Evolutionary conservation across 1,140 invertebrate species (phyloP).

Genomic region (Pachyrhynchus sulphureomaculatus): DNA sequence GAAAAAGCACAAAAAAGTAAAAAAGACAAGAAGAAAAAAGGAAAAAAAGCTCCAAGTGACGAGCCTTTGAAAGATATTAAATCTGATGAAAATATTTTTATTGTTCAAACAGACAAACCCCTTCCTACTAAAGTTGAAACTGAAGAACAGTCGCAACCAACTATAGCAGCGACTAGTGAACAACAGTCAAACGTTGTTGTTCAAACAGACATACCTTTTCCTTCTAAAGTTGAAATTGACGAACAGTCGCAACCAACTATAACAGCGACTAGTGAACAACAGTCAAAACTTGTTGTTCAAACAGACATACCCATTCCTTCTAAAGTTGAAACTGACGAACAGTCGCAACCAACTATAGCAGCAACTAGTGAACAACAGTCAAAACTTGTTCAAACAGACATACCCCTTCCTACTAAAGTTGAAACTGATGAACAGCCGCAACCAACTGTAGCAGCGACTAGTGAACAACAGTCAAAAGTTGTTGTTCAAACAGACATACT

Average conservation of each 20-base stretch:
- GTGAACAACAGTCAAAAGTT: background rate
- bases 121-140: slow-evolving; percentile 14
- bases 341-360: too few relatives aligned
- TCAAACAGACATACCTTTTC: too few relatives aligned
- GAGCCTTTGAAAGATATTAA: slow-evolving; percentile 23
- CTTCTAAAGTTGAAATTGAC: too few relatives aligned
- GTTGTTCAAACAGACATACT: too few relatives aligned
- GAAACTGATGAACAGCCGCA: background rate
- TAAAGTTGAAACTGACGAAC: too few relatives aligned
- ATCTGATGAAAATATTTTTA: slow-evolving; percentile 34
- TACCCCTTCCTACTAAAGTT: slow-evolving; percentile 15
- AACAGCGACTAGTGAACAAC: too few relatives aligned
- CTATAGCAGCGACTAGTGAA: background rate
- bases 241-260: too few relatives aligned
- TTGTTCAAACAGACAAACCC: slow-evolving; percentile 26
- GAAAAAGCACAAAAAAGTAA: slow-evolving; percentile 33
- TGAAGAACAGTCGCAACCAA: background rate
- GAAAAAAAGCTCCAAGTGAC: slow-evolving; percentile 33
- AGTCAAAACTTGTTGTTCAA: too few relatives aligned
- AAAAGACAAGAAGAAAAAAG: slow-evolving; percentile 22
- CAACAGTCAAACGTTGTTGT: background rate
- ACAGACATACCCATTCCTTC: too few relatives aligned
- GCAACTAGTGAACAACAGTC: too few relatives aligned
- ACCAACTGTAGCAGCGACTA: background rate
- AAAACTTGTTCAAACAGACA: slow-evolving; percentile 29